Base-by-base conservation (phyloP, 2,113 vertebrate genomes). In the Eurypyga helias region DNA sequence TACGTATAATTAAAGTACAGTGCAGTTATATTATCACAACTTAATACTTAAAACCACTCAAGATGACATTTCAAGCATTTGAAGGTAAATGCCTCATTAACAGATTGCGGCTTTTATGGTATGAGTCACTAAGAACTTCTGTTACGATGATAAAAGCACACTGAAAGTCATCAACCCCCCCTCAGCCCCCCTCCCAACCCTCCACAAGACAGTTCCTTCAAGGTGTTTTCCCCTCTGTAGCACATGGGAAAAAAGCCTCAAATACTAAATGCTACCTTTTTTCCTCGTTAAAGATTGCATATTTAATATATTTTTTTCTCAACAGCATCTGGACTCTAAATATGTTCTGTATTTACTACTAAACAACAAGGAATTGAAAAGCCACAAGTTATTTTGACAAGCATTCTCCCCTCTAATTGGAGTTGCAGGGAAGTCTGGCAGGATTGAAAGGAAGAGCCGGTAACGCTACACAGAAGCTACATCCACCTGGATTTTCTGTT, bases 51-150 rank as follows among this genome's bases (percentile, higher is more conserved):
- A 89, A 95, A 90, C 72, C 83, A 90, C 69, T 93, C 86, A 90
- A 87, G 73, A 87, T 57, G 65, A 78, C 92, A 93, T 91, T 95
- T 91, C 38, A 89, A 75, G 80, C 65, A 61, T 91, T 87, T 92
- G 73, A 95, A 91, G 61, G 83, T 89, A 95, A 97, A 95, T 92
- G 94, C 26, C 90, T 96, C 92, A 96, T 97, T 96, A 96, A 87
- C 76, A 97, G 86, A 95, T 87, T 91, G 77, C 92, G 94, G 88
- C 88, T 94, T 96, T 93, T 93, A 93, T 62, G 45, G 48, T 67
- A 81, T 91, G 86, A 97, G 83, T 96, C 95, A 96, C 83, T 71
- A 71, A 90, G 84, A 92, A 89, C 61, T 87, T 75, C 90, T 93
- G 64, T 66, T 82, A 87, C 18, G 20, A 92, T 87, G 79, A 58